Evolutionary conservation across 2,888 invertebrate genomes (phyloP), one percentile per base, ranked within the genome.

Genomic region (Caenorhabditis japonica): DNA sequence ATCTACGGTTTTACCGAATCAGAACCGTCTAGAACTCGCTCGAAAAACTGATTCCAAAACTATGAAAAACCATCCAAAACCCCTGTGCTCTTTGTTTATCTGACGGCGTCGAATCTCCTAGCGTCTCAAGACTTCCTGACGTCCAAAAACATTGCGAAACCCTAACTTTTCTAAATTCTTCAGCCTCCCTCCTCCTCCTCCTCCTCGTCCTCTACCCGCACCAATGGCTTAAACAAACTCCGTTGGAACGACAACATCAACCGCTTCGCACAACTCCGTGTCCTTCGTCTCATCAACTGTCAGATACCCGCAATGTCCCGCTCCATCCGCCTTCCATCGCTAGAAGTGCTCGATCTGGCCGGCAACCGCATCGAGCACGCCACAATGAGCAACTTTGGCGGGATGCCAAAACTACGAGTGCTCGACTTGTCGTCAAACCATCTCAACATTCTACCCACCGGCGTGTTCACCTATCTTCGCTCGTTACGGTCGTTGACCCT

Each of bases 361-460:
- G 52, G 58, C 25, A 87, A 87, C 60, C 43, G 52, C 27, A 79
- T 79, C 41, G 83, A 82, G 43, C 79, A 79, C 36, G 77, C 83
- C 17, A 81, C 85, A 23, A 79, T 85, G 70, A 79, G 81, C 59
- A 81, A 85, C 25, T 87, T 87, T 58, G 78, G 79, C 7, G 84
- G 84, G 17, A 61, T 85, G 72, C 80, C 88, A 0, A 90, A 90
- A 69, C 87, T 92, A 56, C 88, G 90, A 81, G 78, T 90, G 0
- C 81, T 92, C 41, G 91, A 92, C 85, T 88, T 92, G 43, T 89
- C 90, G 56, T 90, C 90, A 82, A 90, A 91, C 1, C 87, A 89
- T 1, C 89, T 90, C 13, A 88, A 90, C 36, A 87, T 87, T 17
- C 88, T 92, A 38, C 89, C 89, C 0, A 81, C 89, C 1, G 88